Evolutionary conservation across 1,140 invertebrate species (phyloP), one percentile per base, ranked within the genome.

Genomic region (Saxidomus purpurata): DNA sequence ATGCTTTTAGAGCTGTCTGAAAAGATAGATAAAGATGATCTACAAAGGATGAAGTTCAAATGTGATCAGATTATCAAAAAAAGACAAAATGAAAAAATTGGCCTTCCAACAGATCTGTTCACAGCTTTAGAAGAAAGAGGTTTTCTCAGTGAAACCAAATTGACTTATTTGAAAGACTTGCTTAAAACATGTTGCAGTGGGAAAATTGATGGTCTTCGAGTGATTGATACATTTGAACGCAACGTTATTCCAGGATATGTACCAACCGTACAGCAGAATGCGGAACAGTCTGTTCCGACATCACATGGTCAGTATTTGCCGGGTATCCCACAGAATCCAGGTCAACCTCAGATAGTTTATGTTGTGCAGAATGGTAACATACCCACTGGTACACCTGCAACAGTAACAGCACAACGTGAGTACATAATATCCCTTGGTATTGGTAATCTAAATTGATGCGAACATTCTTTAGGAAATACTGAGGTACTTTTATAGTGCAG

Each of bases 101-200:
- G 81, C 82, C 61, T 40, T 13, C 43, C 76, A 9, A 49, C 90
- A 15, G 89, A 92, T 34, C 85, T 93, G 25, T 93, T 91, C 69
- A 87, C 87, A 71, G 89, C 89, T 40, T 82, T 93, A 34, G 92
- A 93, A 82, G 89, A 92, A 36, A 49, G 92, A 28, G 90, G 90
- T 36, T 63, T 69, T 38, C 79, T 93, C 9, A 77, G 71, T 43
- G 43, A 22, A 52, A 61, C 52, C n/a, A 87, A 93, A 59, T 31
- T 90, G 17, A 38, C 0, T 6, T 93, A 90, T 79, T 71, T 93
- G 28, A 91, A 93, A 43, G 38, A 83, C 15, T 22, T 93, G 25
- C 76, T 93, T 49, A 17, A 17, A 38, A 52, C 59, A 8, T 89
- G 90, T 61, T 91, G 91, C 79, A 74, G 87, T 79, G 92, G 91